Percentiles rank a stretch among this genome's conserved stretches.
Evolutionary conservation across 2,797 vertebrate species (phyloP).

Genomic region (Melopsittacus undulatus): DNA sequence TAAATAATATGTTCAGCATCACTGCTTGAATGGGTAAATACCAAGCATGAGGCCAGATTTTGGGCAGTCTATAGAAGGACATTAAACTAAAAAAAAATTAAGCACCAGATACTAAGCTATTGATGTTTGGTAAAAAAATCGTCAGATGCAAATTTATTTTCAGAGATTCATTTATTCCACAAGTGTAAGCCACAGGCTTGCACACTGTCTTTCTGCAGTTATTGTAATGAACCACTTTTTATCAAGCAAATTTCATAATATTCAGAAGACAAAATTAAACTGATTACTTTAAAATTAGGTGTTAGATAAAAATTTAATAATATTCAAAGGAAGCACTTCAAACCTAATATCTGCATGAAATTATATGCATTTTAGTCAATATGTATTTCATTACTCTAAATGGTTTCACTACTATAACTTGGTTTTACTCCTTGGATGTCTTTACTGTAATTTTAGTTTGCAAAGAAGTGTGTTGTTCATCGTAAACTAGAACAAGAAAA

Average conservation of each 20-base stretch:
- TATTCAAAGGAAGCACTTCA: background rate
- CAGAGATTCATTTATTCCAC: background rate
- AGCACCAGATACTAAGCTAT: background rate
- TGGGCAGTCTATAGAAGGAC: background rate
- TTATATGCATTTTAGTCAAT: background rate
- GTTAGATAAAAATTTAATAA: background rate
- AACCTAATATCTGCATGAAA: background rate
- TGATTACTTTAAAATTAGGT: background rate
- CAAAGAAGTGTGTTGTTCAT: background rate
- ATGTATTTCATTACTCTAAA: background rate
- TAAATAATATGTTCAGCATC: background rate
- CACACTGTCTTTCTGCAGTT: background rate
- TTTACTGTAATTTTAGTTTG: background rate
- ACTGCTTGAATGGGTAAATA: background rate
- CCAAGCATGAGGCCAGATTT: background rate
- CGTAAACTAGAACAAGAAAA: background rate
- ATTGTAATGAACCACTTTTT: background rate
- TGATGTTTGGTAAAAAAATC: background rate
- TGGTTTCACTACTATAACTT: background rate
- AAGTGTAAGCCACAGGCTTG: background rate
- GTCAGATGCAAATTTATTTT: background rate
- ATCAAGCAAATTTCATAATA: background rate
- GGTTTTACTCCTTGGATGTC: background rate
- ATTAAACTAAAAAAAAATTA: background rate
- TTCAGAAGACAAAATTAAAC: background rate